Base-by-base conservation (phyloP, 2,797 vertebrate genomes). In the Typhlichthys subterraneus region DNA sequence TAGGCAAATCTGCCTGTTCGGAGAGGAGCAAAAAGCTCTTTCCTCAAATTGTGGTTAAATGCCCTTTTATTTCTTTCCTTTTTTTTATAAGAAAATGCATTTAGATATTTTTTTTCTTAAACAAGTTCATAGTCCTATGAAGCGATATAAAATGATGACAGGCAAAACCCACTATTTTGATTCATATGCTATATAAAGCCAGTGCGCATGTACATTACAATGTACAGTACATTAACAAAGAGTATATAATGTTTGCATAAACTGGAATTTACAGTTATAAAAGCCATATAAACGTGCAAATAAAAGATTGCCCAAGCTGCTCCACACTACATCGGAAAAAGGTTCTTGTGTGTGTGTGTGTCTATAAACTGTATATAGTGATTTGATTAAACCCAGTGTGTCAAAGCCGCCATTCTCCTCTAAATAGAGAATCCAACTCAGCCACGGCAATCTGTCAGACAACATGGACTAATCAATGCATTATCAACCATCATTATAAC, bases 1-100 rank as follows among this genome's bases (percentile, higher is more conserved):
- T 91, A 89, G 90, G 90, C 75, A 83, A 87, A 92, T 91, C 17
- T 67, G 5, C 45, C 66, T 47, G 66, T 87, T 81, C 51, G 5
- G 73, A 89, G 86, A 87, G 75, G 68, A 87, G 69, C 54, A 76
- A 80, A 81, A 80, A 81, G 53, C 38, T 42, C 68, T 87, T 77
- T 79, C 45, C 72, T 87, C 59, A 86, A 87, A 88, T 69, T 76
- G 67, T 1, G 14, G 67, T 80, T 82, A 79, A 86, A 88, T 67
- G 68, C 63, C 68, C 23, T 82, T 76, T 82, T 81, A 85, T 73
- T 80, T 70, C 23, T 29, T 29, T 29, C 4, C 3, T 29, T 23
- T 23, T 23, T 23, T 23, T 23, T 29, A 29, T 29, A 29, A 29
- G 23, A 85, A 87, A 85, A 84, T 79, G 45, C 68, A 87, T 87